Conservation (phyloP, 2,888 invertebrate species). For the Lepidochrysops patricia region DNA sequence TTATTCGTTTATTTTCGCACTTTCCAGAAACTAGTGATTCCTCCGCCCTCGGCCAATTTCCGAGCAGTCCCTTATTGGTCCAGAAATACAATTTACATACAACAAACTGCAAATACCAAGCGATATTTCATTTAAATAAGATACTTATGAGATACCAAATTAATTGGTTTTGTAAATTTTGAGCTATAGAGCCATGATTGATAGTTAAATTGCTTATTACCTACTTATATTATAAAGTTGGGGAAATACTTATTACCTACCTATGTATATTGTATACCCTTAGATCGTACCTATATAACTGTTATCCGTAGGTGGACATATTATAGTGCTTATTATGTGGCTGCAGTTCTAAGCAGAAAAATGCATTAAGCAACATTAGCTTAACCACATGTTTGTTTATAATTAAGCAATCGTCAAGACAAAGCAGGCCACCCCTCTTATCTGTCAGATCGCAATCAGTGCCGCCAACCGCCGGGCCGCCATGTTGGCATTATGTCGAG, state of each 20-base stretch:
- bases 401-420: slow-evolving; percentile 41
- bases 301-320: no score
- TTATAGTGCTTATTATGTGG: background rate
- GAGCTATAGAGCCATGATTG: no score
- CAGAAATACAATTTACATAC: background rate
- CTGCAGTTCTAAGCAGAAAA: background rate
- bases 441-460: slow-evolving; percentile 66
- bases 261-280: no score
- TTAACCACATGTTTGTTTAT: slow-evolving; percentile 34
- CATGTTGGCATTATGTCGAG: slow-evolving; percentile 70
- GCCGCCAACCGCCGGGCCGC: slow-evolving; percentile 33
- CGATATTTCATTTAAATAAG: slow-evolving; percentile 17
- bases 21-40: slow-evolving; percentile 13
- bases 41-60: slow-evolving; percentile 16
- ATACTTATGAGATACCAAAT: no score
- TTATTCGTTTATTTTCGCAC: slow-evolving; percentile 17
- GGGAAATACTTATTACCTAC: no score
- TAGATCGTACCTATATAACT: no score
- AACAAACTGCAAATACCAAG: background rate
- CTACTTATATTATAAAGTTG: no score
- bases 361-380: slow-evolving; percentile 23
- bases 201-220: no score
- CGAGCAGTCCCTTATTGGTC: slow-evolving; percentile 12
- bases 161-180: no score
- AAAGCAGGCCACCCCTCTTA: slow-evolving; percentile 60